Evolutionary conservation across 2,113 vertebrate genomes (phyloP).

Genomic region (Emydocephalus ijimae): DNA sequence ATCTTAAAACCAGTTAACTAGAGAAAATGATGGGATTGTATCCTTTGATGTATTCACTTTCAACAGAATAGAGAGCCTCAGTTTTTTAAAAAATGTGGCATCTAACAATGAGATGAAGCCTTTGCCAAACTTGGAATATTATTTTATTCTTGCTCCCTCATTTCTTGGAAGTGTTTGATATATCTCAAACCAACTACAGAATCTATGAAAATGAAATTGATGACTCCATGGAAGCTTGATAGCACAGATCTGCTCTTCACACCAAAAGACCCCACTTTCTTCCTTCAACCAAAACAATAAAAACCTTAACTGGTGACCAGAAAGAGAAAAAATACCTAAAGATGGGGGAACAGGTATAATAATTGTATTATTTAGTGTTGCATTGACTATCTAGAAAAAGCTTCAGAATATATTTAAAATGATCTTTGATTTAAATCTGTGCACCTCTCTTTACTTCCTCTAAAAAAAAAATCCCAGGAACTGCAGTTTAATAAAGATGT

Average conservation of each 20-base stretch:
- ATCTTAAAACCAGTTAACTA: conserved; percentile 11
- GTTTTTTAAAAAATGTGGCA: background rate
- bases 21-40: background rate
- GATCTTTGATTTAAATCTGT: background rate
- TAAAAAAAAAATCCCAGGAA: background rate
- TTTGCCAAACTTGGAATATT: background rate
- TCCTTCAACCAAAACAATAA: background rate
- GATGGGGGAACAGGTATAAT: background rate
- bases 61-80: background rate
- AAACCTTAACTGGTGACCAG: background rate
- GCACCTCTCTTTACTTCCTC: background rate
- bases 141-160: background rate
- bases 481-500: background rate
- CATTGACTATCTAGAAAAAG: background rate
- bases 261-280: background rate
- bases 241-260: background rate
- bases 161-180: background rate
- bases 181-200: background rate
- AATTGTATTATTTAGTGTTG: background rate
- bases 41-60: background rate
- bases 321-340: background rate
- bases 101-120: background rate
- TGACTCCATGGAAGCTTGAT: background rate
- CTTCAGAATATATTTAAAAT: background rate
- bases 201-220: background rate